phyloP scores from a whole-genome alignment of 2,888 invertebrate genomes.

The Cheilosia impressa region DNA sequence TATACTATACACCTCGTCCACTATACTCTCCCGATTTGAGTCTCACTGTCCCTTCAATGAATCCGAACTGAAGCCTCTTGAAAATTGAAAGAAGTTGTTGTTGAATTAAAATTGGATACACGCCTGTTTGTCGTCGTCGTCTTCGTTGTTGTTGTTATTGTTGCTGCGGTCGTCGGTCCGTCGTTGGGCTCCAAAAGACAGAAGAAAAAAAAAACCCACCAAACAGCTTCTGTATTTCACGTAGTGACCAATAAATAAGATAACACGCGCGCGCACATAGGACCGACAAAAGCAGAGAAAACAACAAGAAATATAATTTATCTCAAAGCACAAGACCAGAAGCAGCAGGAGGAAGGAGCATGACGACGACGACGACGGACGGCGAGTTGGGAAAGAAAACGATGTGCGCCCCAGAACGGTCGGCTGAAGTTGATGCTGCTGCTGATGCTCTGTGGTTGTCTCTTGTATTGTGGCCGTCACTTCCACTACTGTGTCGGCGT shows the following conservation, averaged over 20 bases:
- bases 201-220: constrained; percentile 62
- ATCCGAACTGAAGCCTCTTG: constrained; percentile 28
- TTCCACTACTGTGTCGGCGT: constrained; percentile 31
- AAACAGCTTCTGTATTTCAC: constrained; percentile 75
- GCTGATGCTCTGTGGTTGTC: neutral
- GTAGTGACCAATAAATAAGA: constrained; percentile 75
- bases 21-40: neutral
- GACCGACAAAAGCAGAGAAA: constrained; percentile 65
- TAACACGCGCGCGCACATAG: constrained; percentile 65
- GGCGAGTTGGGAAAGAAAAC: constrained; percentile 36
- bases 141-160: constrained; percentile 19
- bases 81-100: constrained; percentile 71
- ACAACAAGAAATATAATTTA: constrained; percentile 67
- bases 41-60: constrained; percentile 58
- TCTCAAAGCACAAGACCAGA: constrained; percentile 52
- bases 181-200: constrained; percentile 12
- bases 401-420: constrained; percentile 46
- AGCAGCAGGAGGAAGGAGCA: constrained; percentile 14
- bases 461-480: constrained; percentile 33
- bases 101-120: constrained; percentile 75
- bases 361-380: neutral
- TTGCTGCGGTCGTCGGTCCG: neutral
- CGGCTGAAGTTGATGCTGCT: constrained; percentile 34
- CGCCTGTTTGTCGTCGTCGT: constrained; percentile 62
- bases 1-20: constrained; percentile 5